These are phyloP conservation scores for Synergus gifuensis DNA, from an alignment of 2,888 invertebrate species.

Conservation along the genomic window DNA sequence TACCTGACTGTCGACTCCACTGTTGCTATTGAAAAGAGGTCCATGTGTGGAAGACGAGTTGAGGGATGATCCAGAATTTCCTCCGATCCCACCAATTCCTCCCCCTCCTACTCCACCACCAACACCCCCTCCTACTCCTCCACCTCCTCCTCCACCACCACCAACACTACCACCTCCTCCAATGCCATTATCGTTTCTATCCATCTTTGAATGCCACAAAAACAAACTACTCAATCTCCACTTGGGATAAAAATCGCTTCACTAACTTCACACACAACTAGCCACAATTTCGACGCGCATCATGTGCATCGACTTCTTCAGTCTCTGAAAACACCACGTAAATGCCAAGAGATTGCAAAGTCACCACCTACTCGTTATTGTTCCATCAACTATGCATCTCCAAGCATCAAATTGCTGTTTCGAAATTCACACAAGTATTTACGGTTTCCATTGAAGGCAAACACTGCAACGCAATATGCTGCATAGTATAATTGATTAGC, in stretches of 20 bases:
- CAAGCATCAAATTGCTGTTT: neutral
- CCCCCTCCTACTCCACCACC: constrained; percentile 58
- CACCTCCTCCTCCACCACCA: constrained; percentile 41
- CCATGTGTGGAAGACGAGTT: constrained; percentile 67
- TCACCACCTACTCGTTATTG: constrained; percentile 51
- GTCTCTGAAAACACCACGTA: constrained; percentile 14
- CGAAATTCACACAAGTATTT: constrained; percentile 34
- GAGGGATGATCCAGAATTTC: constrained; percentile 65
- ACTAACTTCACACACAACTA: constrained; percentile 20
- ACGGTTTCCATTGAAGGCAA: neutral
- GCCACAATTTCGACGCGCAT: constrained; percentile 33
- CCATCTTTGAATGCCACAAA: constrained; percentile 47
- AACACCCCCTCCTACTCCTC: constrained; percentile 59
- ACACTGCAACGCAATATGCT: neutral
- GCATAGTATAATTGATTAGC: constrained; percentile 1
- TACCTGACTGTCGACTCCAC: constrained; percentile 70
- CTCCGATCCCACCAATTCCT: constrained; percentile 56
- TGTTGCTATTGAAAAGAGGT: constrained; percentile 62
- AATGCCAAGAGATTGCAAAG: constrained; percentile 37
- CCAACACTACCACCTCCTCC: constrained; percentile 10
- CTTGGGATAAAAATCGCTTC: constrained; percentile 21
- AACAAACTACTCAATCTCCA: constrained; percentile 43
- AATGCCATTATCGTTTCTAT: constrained; percentile 36
- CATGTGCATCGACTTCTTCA: constrained; percentile 13
- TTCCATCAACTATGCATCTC: constrained; percentile 46